Conservation (phyloP, 2,113 vertebrate genomes). For the Trichomycterus rosablanca region DNA sequence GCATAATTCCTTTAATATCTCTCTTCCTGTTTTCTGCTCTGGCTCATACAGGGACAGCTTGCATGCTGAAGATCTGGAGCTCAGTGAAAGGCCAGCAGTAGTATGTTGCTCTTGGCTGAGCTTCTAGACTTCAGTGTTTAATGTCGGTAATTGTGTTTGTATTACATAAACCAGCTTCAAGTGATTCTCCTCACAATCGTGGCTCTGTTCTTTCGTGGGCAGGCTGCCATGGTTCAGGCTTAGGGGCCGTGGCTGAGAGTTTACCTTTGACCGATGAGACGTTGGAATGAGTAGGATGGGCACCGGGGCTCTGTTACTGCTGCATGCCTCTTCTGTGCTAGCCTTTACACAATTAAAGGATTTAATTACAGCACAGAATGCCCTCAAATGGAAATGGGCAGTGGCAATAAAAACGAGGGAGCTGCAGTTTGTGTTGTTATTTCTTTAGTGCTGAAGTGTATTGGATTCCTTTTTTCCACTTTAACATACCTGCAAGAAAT, state of each 20-base stretch:
- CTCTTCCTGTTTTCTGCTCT: conserved; percentile 45
- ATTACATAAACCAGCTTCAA: conserved; percentile 53
- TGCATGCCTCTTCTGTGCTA: conserved; percentile 45
- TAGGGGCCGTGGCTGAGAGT: conserved; percentile 23
- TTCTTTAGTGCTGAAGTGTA: not conserved
- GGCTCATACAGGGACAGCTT: conserved; percentile 29
- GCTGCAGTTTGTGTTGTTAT: conserved; percentile 6
- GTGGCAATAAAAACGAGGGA: conserved; percentile 28
- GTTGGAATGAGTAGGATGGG: conserved; percentile 47
- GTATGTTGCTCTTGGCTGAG: conserved; percentile 39
- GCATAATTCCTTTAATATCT: conserved; percentile 40
- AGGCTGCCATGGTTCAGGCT: conserved; percentile 35
- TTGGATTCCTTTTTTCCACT: not conserved
- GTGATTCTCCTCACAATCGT: conserved; percentile 45
- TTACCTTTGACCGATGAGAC: conserved; percentile 43
- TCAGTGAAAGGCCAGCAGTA: conserved; percentile 41
- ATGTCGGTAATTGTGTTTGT: conserved; percentile 56
- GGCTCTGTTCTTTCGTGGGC: conserved; percentile 49
- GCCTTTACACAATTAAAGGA: conserved; percentile 23
- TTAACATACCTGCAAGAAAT: conserved; percentile 1
- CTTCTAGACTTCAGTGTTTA: conserved; percentile 48
- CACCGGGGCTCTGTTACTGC: conserved; percentile 26
- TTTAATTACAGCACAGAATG: not conserved
- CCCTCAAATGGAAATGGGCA: conserved; percentile 16
- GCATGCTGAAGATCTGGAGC: conserved; percentile 25